These are phyloP conservation scores for Psittacula echo DNA, from an alignment of 2,797 vertebrate species.

Conservation along the genomic window DNA sequence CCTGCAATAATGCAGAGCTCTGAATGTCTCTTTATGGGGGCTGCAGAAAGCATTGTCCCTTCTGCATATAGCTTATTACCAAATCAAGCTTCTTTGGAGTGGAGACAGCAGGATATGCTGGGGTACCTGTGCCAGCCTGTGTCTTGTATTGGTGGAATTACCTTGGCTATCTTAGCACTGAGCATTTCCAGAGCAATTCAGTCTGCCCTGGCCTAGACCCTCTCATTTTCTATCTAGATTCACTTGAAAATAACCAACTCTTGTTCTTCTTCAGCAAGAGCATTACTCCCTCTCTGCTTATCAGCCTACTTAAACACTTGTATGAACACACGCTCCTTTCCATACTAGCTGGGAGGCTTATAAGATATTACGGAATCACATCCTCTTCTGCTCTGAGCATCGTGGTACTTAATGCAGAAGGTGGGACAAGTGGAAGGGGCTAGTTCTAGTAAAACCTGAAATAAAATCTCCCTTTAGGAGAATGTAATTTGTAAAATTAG, in stretches of 20 bases:
- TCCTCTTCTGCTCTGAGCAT: neutral
- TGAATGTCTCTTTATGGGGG: neutral
- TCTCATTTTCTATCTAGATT: neutral
- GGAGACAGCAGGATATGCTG: accelerated
- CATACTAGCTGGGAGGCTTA: neutral
- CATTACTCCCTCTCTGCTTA: neutral
- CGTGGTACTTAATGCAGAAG: neutral
- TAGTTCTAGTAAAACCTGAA: neutral
- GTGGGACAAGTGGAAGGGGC: neutral
- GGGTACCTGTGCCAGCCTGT: neutral
- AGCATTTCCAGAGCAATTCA: neutral
- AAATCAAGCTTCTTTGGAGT: accelerated
- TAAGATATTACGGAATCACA: accelerated
- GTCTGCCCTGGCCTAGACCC: neutral
- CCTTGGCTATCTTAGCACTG: neutral
- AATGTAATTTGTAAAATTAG: neutral
- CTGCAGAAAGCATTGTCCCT: neutral
- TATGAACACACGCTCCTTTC: neutral
- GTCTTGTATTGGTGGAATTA: accelerated
- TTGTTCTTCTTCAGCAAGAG: neutral
- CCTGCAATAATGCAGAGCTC: neutral
- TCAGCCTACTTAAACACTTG: neutral
- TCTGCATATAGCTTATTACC: too few species aligned
- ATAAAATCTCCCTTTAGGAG: neutral
- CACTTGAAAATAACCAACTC: neutral